A percentile compares a stretch with the other conserved stretches of the same genome.
These are phyloP conservation scores for Chrysolina americana DNA, from an alignment of 2,888 invertebrate species.

Conservation along the genomic window DNA sequence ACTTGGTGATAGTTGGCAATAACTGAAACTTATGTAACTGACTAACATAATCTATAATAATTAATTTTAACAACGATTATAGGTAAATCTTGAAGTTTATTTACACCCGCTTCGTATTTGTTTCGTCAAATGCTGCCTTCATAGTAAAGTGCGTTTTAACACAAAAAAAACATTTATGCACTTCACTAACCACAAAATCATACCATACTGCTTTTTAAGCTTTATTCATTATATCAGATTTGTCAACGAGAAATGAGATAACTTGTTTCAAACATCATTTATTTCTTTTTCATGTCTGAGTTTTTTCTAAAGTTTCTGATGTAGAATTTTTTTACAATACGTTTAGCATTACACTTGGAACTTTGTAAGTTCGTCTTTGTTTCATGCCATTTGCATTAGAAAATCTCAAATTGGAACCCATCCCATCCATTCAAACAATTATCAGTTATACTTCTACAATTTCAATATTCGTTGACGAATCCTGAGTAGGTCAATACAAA, in stretches of 20 bases:
- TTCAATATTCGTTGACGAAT: background rate
- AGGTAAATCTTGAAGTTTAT: background rate
- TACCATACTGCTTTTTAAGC: slow-evolving; percentile 8
- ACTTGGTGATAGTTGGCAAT: background rate
- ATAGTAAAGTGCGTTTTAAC: slow-evolving; percentile 1
- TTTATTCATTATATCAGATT: background rate
- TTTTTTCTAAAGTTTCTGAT: background rate
- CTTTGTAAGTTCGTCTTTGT: no score
- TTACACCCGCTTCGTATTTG: slow-evolving; percentile 5
- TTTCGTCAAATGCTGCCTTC: background rate
- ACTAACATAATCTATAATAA: background rate
- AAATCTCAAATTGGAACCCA: no score
- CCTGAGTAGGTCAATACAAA: background rate
- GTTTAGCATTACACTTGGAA: no score
- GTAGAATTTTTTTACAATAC: background rate
- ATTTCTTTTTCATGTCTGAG: background rate
- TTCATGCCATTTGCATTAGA: no score
- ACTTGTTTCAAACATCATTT: background rate
- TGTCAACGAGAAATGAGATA: slow-evolving; percentile 1
- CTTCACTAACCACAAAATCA: slow-evolving; percentile 6
- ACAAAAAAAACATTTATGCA: background rate
- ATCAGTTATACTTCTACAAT: background rate
- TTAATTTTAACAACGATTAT: background rate
- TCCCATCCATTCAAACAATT: background rate
- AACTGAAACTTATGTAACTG: background rate